Conservation (phyloP, 2,888 invertebrate genomes). For the Nomada fabriciana region DNA sequence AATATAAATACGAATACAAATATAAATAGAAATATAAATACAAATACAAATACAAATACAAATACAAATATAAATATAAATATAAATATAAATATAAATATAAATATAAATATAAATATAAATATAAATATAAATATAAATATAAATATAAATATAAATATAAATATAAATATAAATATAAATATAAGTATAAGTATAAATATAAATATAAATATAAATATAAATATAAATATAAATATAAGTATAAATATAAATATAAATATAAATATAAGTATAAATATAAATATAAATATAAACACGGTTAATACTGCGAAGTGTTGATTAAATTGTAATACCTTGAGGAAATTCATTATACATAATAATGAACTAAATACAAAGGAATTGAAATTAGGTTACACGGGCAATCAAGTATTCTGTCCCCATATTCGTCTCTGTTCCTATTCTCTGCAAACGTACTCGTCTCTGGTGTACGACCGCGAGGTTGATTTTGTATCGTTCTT, state of each 20-base stretch:
- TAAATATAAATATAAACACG: not conserved
- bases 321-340: slow-evolving; percentile 80
- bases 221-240: not conserved
- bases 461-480: slow-evolving; percentile 16
- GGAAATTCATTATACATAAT: slow-evolving; percentile 73
- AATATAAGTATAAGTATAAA: not conserved
- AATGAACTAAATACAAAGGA: slow-evolving; percentile 83
- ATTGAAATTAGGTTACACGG: slow-evolving; percentile 83
- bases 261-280: not conserved
- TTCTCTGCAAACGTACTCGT: slow-evolving; percentile 52
- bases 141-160: not conserved
- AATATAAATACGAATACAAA: not conserved
- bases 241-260: slow-evolving; percentile 32
- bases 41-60: not conserved
- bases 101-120: too few relatives aligned
- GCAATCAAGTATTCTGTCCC: slow-evolving; percentile 78
- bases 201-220: not conserved
- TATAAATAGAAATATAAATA: slow-evolving; percentile 33
- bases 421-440: slow-evolving; percentile 80
- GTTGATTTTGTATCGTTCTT: slow-evolving; percentile 62
- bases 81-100: too few relatives aligned
- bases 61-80: too few relatives aligned
- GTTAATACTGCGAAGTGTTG: slow-evolving; percentile 75
- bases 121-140: not conserved
- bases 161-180: not conserved